Evolutionary conservation across 2,797 vertebrate species (phyloP).

Genomic region (Myiothlypis coronata): DNA sequence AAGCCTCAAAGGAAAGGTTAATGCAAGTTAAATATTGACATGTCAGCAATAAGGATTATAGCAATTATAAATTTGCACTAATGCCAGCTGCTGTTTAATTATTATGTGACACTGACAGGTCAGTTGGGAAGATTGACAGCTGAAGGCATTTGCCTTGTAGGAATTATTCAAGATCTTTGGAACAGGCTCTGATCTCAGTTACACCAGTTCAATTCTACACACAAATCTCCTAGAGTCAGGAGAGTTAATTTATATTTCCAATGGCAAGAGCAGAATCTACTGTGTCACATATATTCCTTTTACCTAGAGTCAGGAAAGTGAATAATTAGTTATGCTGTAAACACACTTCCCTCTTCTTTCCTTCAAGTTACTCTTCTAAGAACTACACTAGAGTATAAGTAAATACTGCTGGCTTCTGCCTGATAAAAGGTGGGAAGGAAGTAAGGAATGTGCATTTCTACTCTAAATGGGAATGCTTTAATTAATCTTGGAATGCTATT

Average conservation of each 20-base stretch:
- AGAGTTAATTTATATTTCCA: not conserved
- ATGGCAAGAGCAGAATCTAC: not conserved
- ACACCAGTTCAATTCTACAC: not conserved
- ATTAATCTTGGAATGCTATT: not conserved
- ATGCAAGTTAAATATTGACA: constrained; percentile 81
- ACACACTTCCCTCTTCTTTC: not conserved
- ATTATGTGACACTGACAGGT: constrained; percentile 67
- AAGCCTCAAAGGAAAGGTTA: constrained; percentile 79
- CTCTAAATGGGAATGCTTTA: not conserved
- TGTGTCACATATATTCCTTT: not conserved
- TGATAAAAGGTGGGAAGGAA: not conserved
- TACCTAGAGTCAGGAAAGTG: not conserved
- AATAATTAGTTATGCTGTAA: not conserved
- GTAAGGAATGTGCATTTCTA: not conserved
- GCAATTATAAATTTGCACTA: constrained; percentile 76
- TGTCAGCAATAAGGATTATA: constrained; percentile 77
- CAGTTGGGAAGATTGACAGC: constrained; percentile 51
- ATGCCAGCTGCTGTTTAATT: constrained; percentile 66
- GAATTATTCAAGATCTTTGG: constrained; percentile 20
- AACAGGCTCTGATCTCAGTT: not conserved
- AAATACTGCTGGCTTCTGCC: not conserved
- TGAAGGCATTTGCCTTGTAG: constrained; percentile 28
- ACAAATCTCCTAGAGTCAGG: not conserved
- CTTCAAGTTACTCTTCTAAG: not conserved
- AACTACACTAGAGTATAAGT: not conserved